These are phyloP conservation scores for Ips nitidus DNA, from an alignment of 1,140 invertebrate species.

Conservation along the genomic window DNA sequence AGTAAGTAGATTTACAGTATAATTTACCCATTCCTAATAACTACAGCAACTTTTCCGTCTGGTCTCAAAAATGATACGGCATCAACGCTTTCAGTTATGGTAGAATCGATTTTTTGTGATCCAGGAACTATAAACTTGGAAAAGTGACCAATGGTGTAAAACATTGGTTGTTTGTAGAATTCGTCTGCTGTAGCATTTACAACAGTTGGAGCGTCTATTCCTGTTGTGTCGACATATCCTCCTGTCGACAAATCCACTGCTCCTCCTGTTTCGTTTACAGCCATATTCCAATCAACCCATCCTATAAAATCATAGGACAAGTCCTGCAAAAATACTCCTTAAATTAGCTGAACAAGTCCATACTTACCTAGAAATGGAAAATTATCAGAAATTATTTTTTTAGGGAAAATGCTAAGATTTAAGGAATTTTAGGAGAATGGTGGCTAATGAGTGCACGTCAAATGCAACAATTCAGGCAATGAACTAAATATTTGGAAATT, in stretches of 20 bases:
- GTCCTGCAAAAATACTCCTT: constrained; percentile 52
- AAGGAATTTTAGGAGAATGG: too few species aligned
- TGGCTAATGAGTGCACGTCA: too few species aligned
- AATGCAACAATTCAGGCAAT: too few species aligned
- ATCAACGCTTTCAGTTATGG: constrained; percentile 39
- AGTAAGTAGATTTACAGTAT: too few species aligned
- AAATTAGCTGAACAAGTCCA: too few species aligned
- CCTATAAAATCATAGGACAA: constrained; percentile 61
- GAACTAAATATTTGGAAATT: too few species aligned
- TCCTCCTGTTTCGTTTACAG: constrained; percentile 64
- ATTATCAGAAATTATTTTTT: too few species aligned
- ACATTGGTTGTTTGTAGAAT: constrained; percentile 75
- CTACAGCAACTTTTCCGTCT: constrained; percentile 56
- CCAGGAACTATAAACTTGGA: constrained; percentile 61
- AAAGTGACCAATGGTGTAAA: constrained; percentile 71
- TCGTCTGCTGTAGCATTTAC: constrained; percentile 58
- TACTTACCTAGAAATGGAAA: too few species aligned
- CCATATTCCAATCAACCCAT: constrained; percentile 80
- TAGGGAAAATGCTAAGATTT: too few species aligned
- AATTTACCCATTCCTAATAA: constrained; percentile 35
- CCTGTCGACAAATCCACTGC: constrained; percentile 52
- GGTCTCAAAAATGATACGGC: constrained; percentile 56
- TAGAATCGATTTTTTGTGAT: constrained; percentile 51
- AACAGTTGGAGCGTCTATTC: constrained; percentile 67
- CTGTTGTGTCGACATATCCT: constrained; percentile 64